Conservation (phyloP, 2,797 vertebrate genomes). For the Trichosurus vulpecula region DNA sequence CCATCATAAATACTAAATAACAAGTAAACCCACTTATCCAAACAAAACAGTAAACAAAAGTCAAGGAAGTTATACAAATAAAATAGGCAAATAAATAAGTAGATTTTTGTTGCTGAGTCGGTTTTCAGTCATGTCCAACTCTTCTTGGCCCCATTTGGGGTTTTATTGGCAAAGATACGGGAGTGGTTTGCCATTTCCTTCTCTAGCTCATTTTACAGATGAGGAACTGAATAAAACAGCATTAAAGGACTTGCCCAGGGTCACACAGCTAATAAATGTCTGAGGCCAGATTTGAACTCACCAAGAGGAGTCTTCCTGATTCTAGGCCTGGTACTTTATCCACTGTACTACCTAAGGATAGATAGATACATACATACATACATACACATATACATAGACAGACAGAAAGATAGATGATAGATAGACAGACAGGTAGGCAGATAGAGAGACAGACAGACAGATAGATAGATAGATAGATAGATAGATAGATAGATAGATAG, state of each 20-base stretch:
- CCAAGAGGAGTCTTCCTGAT: background rate
- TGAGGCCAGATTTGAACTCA: background rate
- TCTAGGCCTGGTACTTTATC: background rate
- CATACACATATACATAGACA: background rate
- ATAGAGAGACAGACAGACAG: too few species aligned
- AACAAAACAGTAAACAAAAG: background rate
- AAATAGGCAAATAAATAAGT: background rate
- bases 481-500: background rate
- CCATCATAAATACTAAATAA: background rate
- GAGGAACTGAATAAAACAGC: background rate
- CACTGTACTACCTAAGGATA: too few species aligned
- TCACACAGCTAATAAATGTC: background rate
- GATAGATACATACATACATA: background rate
- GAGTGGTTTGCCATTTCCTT: background rate
- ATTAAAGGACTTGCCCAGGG: background rate
- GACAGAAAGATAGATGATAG: too few species aligned
- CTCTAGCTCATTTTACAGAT: background rate
- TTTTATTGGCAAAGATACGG: background rate
- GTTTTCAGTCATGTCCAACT: background rate
- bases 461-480: too few species aligned
- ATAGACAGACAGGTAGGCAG: too few species aligned
- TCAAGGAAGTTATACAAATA: background rate
- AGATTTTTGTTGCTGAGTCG: background rate
- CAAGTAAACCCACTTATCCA: background rate
- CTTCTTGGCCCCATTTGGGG: background rate